Base-by-base conservation (phyloP, 1,140 invertebrate genomes). In the Ladona fulva region DNA sequence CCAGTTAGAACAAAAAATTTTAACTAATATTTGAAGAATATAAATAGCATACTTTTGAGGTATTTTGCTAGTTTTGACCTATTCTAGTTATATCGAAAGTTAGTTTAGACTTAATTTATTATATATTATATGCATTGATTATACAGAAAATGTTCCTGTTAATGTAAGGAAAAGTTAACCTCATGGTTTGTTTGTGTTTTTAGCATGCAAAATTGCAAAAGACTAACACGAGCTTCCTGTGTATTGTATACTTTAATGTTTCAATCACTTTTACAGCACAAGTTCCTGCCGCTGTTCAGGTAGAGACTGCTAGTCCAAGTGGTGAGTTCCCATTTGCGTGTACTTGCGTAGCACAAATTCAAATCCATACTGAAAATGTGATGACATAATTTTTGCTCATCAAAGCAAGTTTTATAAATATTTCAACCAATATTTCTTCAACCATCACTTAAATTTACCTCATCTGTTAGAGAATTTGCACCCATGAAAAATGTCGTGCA, bases 261-360 rank as follows among this genome's bases (percentile, higher is more conserved):
- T 77, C n/a, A 52, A 24, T 77, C 76, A 25, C 42, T 73, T 59
- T 77, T 77, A 14, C 76, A 77, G 76, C 52, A 59, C 24, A 52
- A 25, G 42, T 25, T 24, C 76, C 76, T 77, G 76, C 59, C 12
- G 42, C 76, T 37, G 76, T 77, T 59, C 76, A 77, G 76, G 42
- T 73, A 59, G 76, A 77, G 76, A 77, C 42, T 37, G 59, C 42
- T 77, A 77, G 76, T 52, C 76, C 76, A 52, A 77, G 59, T 77
- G 76, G 76, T 77, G 76, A 77, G 76, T 77, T 29, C 25, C 25
- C 75, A 22, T 76, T 76, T 76, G 75, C n/a, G 42, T 29, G 75
- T 76, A 22, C 75, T 76, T 76, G 75, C 25, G 19, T 76, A 76
- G 42, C 52, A 66, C 52, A 66, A 66, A 75, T 25, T 42, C 74